Evolutionary conservation across 2,797 vertebrate species (phyloP), one percentile per base, ranked within the genome.

Genomic region (Xenopus petersii): DNA sequence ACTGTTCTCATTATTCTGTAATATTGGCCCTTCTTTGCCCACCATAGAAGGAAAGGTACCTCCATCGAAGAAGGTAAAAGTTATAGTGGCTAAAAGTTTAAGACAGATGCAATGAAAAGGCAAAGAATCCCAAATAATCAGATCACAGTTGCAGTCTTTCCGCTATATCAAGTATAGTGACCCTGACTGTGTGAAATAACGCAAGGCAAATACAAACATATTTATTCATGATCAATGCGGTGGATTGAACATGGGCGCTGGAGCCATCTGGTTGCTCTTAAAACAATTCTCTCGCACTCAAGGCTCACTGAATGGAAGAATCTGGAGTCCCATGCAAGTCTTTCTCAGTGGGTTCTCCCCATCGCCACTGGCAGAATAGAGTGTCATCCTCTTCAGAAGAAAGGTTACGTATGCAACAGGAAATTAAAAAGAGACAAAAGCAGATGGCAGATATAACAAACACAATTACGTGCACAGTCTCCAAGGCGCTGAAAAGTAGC

Each of bases 401-500:
- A 72, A 68, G 70, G 70, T 77, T 72, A 77, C 64, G 55, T 77
- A 73, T 77, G 68, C 70, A 26, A 71, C 75, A 77, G 70, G 70
- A 77, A 75, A 80, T 70, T 42, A 42, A 42, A 42, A 5, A 42
- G 36, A 42, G 36, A 42, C 36, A 42, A 71, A 84, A 84, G 81
- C 77, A 80, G 75, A 84, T 83, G 79, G 80, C 66, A 81, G 70
- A 73, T 48, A 73, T 70, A 73, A 66, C 60, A 82, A 80, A 74
- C 59, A 75, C 58, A 13, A 81, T 83, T 80, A 84, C 75, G 72
- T 81, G 74, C 72, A 75, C 75, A 85, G 83, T 69, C 77, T 75
- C 81, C 72, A 77, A 77, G 83, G 84, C 82, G 74, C 80, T 74
- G 81, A 84, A 80, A 70, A 77, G 80, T 83, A 81, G 84, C 83